Evolutionary conservation across 2,888 invertebrate species (phyloP).

Genomic region (Mythimna albipuncta): DNA sequence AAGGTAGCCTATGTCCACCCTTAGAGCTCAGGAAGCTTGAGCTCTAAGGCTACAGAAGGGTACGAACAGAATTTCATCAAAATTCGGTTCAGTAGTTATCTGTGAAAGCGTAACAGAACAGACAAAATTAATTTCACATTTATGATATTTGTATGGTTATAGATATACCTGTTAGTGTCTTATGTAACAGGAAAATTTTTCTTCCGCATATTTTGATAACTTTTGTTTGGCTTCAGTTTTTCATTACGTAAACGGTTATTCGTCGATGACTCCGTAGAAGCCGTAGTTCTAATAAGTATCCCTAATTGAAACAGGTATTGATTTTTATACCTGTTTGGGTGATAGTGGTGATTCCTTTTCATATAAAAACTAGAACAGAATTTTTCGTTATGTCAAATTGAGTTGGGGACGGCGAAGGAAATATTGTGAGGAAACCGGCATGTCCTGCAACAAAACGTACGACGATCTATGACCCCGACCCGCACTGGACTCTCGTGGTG

Average conservation of each 20-base stretch:
- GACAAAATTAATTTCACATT: no score
- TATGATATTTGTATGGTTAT: no score
- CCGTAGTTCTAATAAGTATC: constrained; percentile 17
- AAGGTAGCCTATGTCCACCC: no score
- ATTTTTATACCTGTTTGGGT: constrained; percentile 9
- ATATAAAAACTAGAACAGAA: background rate
- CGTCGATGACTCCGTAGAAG: background rate
- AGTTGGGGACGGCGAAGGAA: background rate
- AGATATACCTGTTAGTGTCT: background rate
- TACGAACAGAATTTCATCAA: no score
- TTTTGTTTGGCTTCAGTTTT: constrained; percentile 26
- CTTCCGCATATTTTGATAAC: constrained; percentile 3
- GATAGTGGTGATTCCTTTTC: background rate
- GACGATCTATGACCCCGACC: no score
- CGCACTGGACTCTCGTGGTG: no score
- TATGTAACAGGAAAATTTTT: background rate
- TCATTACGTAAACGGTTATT: constrained; percentile 27
- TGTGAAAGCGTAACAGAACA: no score
- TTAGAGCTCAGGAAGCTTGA: no score
- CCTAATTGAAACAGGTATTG: constrained; percentile 13
- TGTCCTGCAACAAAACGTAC: no score
- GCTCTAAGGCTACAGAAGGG: no score
- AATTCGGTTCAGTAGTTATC: no score
- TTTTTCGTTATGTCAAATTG: background rate
- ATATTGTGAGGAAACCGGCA: no score